Conservation (phyloP, 2,888 invertebrate species). For the Serrognathus titanus region DNA sequence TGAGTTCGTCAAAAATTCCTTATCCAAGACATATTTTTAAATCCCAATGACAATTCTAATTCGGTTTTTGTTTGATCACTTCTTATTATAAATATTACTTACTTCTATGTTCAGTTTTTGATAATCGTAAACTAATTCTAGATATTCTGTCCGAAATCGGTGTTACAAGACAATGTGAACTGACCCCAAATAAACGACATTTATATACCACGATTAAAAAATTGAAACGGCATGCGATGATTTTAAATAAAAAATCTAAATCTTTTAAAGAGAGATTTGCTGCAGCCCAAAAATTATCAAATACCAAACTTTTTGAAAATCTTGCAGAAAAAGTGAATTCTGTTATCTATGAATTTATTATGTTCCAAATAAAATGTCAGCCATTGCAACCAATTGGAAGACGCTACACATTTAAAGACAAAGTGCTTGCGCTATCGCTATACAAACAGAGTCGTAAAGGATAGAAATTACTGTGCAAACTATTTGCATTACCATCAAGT, state of each 20-base stretch:
- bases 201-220: neutral
- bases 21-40: too few relatives aligned
- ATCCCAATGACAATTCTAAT: too few relatives aligned
- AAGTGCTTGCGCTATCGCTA: conserved; percentile 21
- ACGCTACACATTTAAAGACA: conserved; percentile 22
- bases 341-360: conserved; percentile 8
- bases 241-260: neutral
- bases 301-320: neutral
- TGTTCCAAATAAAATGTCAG: conserved; percentile 16
- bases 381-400: conserved; percentile 16
- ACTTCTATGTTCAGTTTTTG: too few relatives aligned
- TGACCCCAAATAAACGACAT: neutral
- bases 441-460: too few relatives aligned
- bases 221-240: neutral
- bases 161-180: neutral
- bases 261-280: neutral
- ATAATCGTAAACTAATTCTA: neutral
- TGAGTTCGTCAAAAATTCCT: too few relatives aligned
- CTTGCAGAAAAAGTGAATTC: conserved; percentile 1
- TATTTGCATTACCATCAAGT: too few relatives aligned
- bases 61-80: too few relatives aligned
- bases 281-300: neutral
- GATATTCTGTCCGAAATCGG: neutral
- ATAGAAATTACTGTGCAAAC: too few relatives aligned
- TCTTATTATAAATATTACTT: too few relatives aligned